Base-by-base conservation (phyloP, 1,140 invertebrate species). In the Scaptodrosophila lebanonensis region DNA sequence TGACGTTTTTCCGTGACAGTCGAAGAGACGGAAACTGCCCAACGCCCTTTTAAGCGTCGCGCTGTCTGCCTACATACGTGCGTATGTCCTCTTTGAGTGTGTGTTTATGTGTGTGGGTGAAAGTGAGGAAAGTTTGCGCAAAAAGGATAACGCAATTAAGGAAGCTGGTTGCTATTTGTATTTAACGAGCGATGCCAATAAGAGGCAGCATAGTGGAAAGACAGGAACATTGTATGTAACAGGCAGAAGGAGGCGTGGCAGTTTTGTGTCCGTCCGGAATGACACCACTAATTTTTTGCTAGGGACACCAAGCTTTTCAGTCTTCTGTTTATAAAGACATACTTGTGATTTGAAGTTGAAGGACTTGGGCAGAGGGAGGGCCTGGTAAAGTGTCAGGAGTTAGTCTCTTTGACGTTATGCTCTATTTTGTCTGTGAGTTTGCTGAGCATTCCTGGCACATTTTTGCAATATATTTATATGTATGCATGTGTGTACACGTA, bases 31-130 rank as follows among this genome's bases (percentile, higher is more conserved):
- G 39, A 69, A 75, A 68, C 56, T 68, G 47, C 68, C 68, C 65
- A 79, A 79, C 73, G 75, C 73, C 73, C 75, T 77, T 79, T 79
- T 57, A 36, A 53, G 73, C 73, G 73, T 68, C 73, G 73, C 44
- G 73, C 73, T 79, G 73, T 77, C 73, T 77, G 73, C 60, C 64
- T 63, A 33, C 47, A 44, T 66, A 36, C 45, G 17, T 56, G 42
- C 49, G 42, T 36, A 12, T 35, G 15, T 58, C 22, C 42, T 49
- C 38, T 42, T 25, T 36, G 25, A 35, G 47, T 35, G 27, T 38
- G 29, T 39, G 17, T 56, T 16, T 35, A 22, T 60, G 30, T 53
- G 66, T 53, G 54, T 70, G 54, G 62, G 68, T 59, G 66, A 76
- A 77, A 67, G 72, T 77, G 67, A 77, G 57, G 43, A 73, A 61